Evolutionary conservation across 2,113 vertebrate species (phyloP), one percentile per base, ranked within the genome.

Genomic region (Carassius carassius): DNA sequence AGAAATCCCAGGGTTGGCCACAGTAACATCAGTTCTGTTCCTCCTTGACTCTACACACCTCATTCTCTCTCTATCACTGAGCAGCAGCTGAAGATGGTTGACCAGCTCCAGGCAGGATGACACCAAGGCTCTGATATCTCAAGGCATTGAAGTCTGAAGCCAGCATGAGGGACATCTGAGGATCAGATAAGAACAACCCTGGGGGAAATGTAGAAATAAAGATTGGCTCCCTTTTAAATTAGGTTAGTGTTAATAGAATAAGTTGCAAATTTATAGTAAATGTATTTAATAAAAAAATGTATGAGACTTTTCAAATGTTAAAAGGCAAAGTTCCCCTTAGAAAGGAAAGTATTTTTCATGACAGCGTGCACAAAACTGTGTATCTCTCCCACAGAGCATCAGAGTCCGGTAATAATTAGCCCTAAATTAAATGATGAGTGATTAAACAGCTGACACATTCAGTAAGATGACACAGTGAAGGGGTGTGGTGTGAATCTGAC

Each of bases 81-180:
- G 14, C 6, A 14, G 25, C 62, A 9, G 63, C 6, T 67, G 19
- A 41, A 17, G 19, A 41, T 41, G 35, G 41, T 47, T 47, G 19
- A 47, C 21, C 37, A 25, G 70, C 41, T 73, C 70, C 23, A 2
- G 67, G 35, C 67, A 70, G 32, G 65, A 21, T 14, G 16, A 23
- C 70, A 47, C 7, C 88, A 90, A 87, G 88, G 88, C 88, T 92
- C 86, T 91, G 86, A 90, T 84, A 86, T 90, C 86, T 60, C 21
- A 0, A 47, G 37, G 47, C 37, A 23, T 47, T 12, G 70, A 73
- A 47, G 70, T 23, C 41, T 73, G n/a, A 73, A 47, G 37, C 70
- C 70, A 47, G 21, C n/a, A 73, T 73, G 70, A 73, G 70, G 70
- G 70, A 47, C 41, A 14, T 47, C 70, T 47, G 21, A 73, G 21